phyloP scores from a whole-genome alignment of 2,113 vertebrate genomes.

The Elaphurus davidianus region DNA sequence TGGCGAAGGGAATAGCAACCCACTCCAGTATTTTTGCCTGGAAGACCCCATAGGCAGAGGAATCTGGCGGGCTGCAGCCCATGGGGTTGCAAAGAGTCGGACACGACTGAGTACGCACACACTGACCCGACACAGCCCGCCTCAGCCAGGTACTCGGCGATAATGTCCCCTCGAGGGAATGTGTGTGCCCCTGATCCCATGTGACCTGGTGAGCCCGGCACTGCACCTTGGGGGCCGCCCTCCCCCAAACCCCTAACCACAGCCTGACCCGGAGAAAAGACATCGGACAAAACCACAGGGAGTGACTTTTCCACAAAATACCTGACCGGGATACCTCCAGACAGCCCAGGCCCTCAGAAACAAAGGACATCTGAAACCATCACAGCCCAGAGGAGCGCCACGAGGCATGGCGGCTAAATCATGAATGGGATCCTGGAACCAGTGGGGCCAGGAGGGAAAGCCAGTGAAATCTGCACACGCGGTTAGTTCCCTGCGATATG shows the following conservation, averaged over 20 bases:
- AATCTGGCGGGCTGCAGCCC: not conserved
- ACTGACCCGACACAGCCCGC: rapidly evolving
- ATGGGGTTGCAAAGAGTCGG: not conserved
- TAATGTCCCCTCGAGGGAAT: not conserved
- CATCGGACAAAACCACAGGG: not conserved
- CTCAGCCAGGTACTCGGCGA: too few species aligned
- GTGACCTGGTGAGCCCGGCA: not conserved
- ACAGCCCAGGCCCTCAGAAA: not conserved
- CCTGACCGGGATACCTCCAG: not conserved
- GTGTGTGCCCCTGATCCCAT: not conserved
- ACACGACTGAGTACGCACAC: not conserved
- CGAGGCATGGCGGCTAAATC: rapidly evolving
- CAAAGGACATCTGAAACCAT: rapidly evolving
- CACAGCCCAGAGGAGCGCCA: not conserved
- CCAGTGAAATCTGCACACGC: rapidly evolving
- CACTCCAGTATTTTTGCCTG: not conserved
- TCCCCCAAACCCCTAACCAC: not conserved
- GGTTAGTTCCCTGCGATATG: rapidly evolving
- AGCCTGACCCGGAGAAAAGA: not conserved
- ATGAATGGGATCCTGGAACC: not conserved
- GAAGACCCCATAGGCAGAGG: not conserved
- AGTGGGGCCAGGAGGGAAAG: not conserved
- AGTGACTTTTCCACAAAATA: not conserved
- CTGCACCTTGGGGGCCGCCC: not conserved
- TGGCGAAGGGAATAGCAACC: not conserved